Percentiles rank a stretch among this genome's conserved stretches.
These are phyloP conservation scores for Cuculus canorus DNA, from an alignment of 2,797 vertebrate genomes.

Conservation along the genomic window DNA sequence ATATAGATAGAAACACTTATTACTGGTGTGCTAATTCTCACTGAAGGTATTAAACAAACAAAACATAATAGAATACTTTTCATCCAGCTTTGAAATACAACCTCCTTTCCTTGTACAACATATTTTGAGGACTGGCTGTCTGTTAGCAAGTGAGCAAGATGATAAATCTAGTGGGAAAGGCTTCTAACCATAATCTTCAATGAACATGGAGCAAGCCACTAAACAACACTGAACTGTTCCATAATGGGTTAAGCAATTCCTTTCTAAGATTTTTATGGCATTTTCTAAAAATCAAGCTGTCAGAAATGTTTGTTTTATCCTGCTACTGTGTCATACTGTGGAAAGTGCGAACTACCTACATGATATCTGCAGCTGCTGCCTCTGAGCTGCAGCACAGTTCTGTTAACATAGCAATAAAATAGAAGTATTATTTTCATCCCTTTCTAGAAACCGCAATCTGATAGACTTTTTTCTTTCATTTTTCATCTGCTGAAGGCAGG, in stretches of 20 bases:
- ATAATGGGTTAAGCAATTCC: neutral
- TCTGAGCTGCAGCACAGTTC: neutral
- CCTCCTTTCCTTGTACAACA: neutral
- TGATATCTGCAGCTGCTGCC: neutral
- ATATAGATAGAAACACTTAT: neutral
- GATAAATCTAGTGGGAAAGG: neutral
- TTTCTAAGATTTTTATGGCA: neutral
- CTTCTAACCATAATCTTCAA: neutral
- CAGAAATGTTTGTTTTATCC: slow-evolving; percentile 13
- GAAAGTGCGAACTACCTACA: neutral
- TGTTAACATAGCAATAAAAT: neutral
- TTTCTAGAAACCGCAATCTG: neutral
- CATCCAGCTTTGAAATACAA: neutral
- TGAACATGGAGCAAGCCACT: neutral
- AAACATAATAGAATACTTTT: neutral
- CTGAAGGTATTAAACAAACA: neutral
- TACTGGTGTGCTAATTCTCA: neutral
- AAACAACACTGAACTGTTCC: neutral
- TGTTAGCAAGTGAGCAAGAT: neutral
- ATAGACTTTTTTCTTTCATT: neutral
- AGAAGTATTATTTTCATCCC: neutral
- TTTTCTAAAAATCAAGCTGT: slow-evolving; percentile 20
- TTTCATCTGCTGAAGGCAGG: neutral
- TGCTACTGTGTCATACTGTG: neutral
- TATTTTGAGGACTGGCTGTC: neutral